Base-by-base conservation (phyloP, 2,113 vertebrate species). In the Mesitornis unicolor region DNA sequence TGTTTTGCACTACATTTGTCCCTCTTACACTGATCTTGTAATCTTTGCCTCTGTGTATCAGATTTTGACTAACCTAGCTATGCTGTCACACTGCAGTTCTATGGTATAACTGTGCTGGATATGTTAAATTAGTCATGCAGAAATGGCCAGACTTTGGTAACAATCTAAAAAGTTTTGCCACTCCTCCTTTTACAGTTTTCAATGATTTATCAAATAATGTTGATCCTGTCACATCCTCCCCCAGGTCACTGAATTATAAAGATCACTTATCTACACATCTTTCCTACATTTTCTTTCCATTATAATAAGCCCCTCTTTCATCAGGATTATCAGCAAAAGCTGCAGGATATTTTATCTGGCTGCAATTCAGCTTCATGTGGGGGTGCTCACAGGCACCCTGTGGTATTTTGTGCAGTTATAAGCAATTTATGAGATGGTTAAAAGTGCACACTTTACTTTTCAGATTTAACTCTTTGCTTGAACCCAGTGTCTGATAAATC, bases 291-390 rank as follows among this genome's bases (percentile, higher is more conserved):
- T 93, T 95, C 73, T 60, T 92, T 91, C 73, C 45, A 63, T 89
- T 84, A 91, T 84, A 93, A 36, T 89, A 89, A 94, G 65, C 65
- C 51, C 59, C 61, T 89, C 96, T 95, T 94, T 96, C 91, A 95
- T 91, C 86, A 90, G 83, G 48, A 83, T 89, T 90, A 97, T 89
- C 70, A 89, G 89, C 24, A 64, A 84, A 95, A 90, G 89, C 89
- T 82, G 69, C 89, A 94, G 89, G 80, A 93, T 95, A 89, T 97
- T 96, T 95, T 96, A 71, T 91, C 77, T 95, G 94, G 93, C 93
- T 94, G 84, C 69, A 87, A 36, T 92, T 95, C 94, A 93, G 84
- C 69, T 95, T 51, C 61, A 69, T 76, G 77, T 94, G 73, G 77
- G 84, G 96, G 77, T 91, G 84, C 91, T 95, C 89, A 75, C 81